Conservation (phyloP, 2,888 invertebrate genomes). For the Rhagonycha lutea region DNA sequence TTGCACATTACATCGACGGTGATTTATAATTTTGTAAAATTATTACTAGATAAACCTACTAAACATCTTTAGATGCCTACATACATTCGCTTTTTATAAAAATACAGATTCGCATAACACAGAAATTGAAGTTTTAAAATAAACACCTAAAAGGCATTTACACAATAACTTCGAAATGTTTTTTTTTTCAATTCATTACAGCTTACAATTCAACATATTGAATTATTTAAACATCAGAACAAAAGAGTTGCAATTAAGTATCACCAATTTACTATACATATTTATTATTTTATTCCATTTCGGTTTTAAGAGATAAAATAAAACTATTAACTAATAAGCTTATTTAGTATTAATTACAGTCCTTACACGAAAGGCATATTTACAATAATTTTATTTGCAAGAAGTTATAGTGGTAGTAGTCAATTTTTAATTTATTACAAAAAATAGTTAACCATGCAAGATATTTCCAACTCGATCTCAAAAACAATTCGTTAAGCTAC, state of each 20-base stretch:
- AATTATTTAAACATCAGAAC: background rate
- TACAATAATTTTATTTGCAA: slow-evolving; percentile 34
- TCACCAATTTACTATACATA: slow-evolving; percentile 7
- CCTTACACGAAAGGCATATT: slow-evolving; percentile 44
- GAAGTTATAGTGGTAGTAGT: slow-evolving; percentile 15
- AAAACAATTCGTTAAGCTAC: background rate
- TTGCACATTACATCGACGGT: slow-evolving; percentile 37
- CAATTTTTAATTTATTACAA: slow-evolving; percentile 18
- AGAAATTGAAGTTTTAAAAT: slow-evolving; percentile 21
- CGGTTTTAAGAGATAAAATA: slow-evolving; percentile 16
- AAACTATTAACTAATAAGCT: slow-evolving; percentile 11
- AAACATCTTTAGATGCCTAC: slow-evolving; percentile 3
- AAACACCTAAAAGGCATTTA: slow-evolving; percentile 9
- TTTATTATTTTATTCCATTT: slow-evolving; percentile 8
- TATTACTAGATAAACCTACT: slow-evolving; percentile 35
- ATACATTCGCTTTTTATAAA: slow-evolving; percentile 34
- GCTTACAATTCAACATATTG: slow-evolving; percentile 8
- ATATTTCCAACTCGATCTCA: background rate
- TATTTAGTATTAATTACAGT: slow-evolving; percentile 36
- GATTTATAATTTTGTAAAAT: slow-evolving; percentile 35
- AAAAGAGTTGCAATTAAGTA: background rate
- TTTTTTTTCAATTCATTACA: background rate
- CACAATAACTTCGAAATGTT: slow-evolving; percentile 5
- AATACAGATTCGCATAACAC: slow-evolving; percentile 38
- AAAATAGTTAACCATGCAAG: slow-evolving; percentile 1